Base-by-base conservation (phyloP, 2,113 vertebrate genomes). In the Lamprologus tigripictilis region DNA sequence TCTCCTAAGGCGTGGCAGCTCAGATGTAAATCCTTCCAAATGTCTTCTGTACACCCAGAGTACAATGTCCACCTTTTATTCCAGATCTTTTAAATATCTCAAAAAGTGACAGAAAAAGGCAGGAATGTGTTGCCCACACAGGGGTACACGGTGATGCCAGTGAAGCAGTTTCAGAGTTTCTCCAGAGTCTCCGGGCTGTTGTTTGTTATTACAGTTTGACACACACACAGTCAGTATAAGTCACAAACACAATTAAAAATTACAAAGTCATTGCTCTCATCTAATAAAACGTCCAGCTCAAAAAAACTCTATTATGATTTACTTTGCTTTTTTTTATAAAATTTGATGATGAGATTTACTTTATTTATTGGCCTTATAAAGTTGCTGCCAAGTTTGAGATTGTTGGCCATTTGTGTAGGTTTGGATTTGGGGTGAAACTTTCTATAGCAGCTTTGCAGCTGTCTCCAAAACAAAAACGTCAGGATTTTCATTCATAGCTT, bases 171-270 rank as follows among this genome's bases (percentile, higher is more conserved):
- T 57, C 54, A 16, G 0, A 57, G 23, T 57, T 16, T 57, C 55
- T 57, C 54, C 54, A 57, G 54, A 57, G 54, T 14, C 54, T 57
- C 54, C 1, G 0, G 0, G 13, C 1, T 57, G 55, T 57, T 57
- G 23, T 28, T 57, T 1, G 23, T 58, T 57, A 26, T 57, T 57
- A 3, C 54, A 57, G 21, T 57, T 26, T 57, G 21, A 57, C 21
- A 2, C 4, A 57, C 49, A n/a, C 21, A 57, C 54, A 14, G 23
- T 26, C 54, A 57, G 54, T 57, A 57, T 57, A 57, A 57, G 54
- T 14, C 0, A 28, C 55, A 58, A 58, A 58, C 55, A 9, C 13
- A 58, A 58, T 58, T 58, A 58, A 58, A 58, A 58, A 58, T 58
- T 3, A 28, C 23, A 58, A 61, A 19, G 2, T 19, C 9, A 4